Evolutionary conservation across 2,797 vertebrate species (phyloP).

Genomic region (Myotis pilosus): DNA sequence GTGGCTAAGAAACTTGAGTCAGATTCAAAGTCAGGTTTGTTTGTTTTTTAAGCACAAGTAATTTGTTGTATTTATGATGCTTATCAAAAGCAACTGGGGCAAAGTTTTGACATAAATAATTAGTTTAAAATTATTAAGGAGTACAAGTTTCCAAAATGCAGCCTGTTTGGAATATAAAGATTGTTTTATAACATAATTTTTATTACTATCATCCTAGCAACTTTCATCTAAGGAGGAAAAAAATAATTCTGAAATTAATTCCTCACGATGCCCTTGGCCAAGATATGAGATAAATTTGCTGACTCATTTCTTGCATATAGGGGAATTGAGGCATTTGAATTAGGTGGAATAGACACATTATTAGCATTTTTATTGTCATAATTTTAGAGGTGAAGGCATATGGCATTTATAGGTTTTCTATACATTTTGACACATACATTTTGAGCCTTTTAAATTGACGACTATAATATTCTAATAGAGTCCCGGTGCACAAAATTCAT

Average conservation of each 20-base stretch:
- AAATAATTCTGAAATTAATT: conserved; percentile 64
- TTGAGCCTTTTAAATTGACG: conserved; percentile 53
- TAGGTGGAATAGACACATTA: conserved; percentile 56
- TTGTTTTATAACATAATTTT: conserved; percentile 49
- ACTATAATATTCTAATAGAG: not conserved
- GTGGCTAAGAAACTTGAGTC: conserved; percentile 50
- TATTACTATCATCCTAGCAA: conserved; percentile 11
- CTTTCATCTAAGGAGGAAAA: conserved; percentile 31
- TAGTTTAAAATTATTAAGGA: conserved; percentile 51
- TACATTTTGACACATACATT: conserved; percentile 4
- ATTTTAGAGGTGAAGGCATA: conserved; percentile 62
- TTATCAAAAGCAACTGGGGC: conserved; percentile 50
- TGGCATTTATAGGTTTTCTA: conserved; percentile 44
- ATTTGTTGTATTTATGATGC: conserved; percentile 60
- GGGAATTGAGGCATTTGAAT: conserved; percentile 53
- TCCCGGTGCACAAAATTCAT: too few species aligned
- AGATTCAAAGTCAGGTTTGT: conserved; percentile 17
- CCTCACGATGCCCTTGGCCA: conserved; percentile 33
- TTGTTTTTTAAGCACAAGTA: conserved; percentile 31
- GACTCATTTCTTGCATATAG: conserved; percentile 33
- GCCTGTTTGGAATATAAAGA: conserved; percentile 52
- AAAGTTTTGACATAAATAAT: conserved; percentile 68
- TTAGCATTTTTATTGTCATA: conserved; percentile 67
- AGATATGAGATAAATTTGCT: conserved; percentile 45
- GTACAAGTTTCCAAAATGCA: conserved; percentile 56